Evolutionary conservation across 1,140 invertebrate genomes (phyloP).

Genomic region (Melipona quadrifasciata): DNA sequence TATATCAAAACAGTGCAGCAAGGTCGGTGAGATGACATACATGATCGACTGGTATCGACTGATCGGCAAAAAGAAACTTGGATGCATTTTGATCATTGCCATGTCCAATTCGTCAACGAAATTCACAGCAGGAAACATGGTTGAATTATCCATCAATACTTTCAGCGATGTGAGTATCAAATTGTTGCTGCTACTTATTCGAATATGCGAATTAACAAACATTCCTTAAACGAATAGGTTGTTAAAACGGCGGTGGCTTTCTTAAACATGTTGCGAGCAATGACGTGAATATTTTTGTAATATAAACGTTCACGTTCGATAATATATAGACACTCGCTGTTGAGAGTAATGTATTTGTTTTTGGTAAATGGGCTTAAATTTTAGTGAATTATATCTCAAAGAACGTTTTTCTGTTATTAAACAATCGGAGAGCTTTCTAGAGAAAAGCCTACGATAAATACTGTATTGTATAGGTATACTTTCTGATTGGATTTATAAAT

Average conservation of each 20-base stretch:
- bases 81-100: constrained; percentile 58
- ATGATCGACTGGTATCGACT: constrained; percentile 66
- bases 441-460: background rate
- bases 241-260: constrained; percentile 50
- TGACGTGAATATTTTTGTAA: background rate
- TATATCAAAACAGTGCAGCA: constrained; percentile 47
- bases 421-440: background rate
- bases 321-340: background rate
- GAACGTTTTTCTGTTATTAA: background rate
- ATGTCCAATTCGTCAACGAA: constrained; percentile 62
- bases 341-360: background rate
- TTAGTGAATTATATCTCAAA: background rate
- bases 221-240: constrained; percentile 28
- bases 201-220: background rate
- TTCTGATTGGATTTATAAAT: background rate
- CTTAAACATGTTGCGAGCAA: constrained; percentile 26
- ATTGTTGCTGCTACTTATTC: too few relatives aligned
- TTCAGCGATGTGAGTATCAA: constrained; percentile 64
- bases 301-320: background rate
- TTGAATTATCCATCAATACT: constrained; percentile 54
- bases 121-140: constrained; percentile 65
- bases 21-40: constrained; percentile 56
- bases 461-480: too few relatives aligned
- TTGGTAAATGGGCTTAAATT: background rate
- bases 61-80: constrained; percentile 39